Percentiles rank a stretch among this genome's conserved stretches.
These are phyloP conservation scores for Brachyhypopomus gauderio DNA, from an alignment of 2,113 vertebrate genomes.

Conservation along the genomic window DNA sequence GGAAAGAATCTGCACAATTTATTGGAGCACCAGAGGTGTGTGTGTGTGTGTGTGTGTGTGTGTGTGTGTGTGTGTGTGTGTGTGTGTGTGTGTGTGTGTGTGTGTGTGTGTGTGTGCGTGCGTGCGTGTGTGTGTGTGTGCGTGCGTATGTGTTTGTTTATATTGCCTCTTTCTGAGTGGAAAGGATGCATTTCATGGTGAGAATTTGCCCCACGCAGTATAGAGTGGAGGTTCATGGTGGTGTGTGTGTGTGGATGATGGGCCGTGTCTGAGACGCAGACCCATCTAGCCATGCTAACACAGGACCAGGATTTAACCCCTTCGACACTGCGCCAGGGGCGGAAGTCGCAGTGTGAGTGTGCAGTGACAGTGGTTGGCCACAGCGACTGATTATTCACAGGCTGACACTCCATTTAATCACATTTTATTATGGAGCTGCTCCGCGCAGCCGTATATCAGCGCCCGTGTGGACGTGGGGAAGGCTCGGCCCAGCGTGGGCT, in stretches of 20 bases:
- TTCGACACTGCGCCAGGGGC: conserved; percentile 10
- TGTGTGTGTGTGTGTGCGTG: conserved; percentile 1
- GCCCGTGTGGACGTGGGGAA: conserved; percentile 33
- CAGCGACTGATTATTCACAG: conserved; percentile 56
- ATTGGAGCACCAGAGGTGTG: conserved; percentile 19
- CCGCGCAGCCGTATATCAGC: conserved; percentile 54
- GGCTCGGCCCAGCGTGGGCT: conserved; percentile 10
- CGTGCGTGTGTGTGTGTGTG: conserved; percentile 33
- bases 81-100: conserved; percentile 32
- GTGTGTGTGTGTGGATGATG: conserved; percentile 26
- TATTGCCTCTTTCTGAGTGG: not conserved
- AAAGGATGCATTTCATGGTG: conserved; percentile 4
- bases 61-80: too few relatives aligned
- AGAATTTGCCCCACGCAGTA: conserved; percentile 20
- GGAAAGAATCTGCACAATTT: conserved; percentile 13
- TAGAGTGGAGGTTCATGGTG: conserved; percentile 18
- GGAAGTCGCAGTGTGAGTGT: conserved; percentile 35
- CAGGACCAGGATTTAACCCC: conserved; percentile 37
- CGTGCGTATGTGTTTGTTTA: conserved; percentile 7
- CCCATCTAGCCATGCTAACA: conserved; percentile 23
- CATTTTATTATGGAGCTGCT: conserved; percentile 61
- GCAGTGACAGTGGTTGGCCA: conserved; percentile 50
- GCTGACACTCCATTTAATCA: conserved; percentile 63
- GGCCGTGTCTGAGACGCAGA: conserved; percentile 32
- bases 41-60: too few relatives aligned